A percentile compares a stretch with the other conserved stretches of the same genome.
These are phyloP conservation scores for Baryphthengus martii DNA, from an alignment of 2,113 vertebrate species.

Conservation along the genomic window DNA sequence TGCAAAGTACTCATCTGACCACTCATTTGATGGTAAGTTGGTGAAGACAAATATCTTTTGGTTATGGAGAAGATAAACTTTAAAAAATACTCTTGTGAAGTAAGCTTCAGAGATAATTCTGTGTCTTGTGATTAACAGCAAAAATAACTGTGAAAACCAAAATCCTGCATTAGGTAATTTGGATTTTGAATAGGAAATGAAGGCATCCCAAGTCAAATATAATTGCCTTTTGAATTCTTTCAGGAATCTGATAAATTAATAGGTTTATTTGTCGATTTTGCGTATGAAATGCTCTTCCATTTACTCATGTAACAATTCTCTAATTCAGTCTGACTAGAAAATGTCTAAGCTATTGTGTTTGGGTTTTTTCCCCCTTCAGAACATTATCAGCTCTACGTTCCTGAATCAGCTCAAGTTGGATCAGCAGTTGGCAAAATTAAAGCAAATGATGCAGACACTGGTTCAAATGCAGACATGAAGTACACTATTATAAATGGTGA, in stretches of 20 bases:
- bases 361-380: conserved; percentile 63
- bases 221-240: background rate
- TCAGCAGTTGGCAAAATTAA: conserved; percentile 97
- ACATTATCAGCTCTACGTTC: conserved; percentile 95
- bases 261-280: background rate
- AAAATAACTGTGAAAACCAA: background rate
- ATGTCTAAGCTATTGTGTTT: background rate
- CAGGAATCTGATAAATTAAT: background rate
- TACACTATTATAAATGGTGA: conserved; percentile 94
- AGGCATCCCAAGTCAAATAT: background rate
- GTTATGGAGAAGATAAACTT: background rate
- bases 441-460: conserved; percentile 92
- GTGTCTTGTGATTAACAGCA: background rate
- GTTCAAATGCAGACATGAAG: conserved; percentile 91
- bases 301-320: background rate
- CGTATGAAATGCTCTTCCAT: background rate
- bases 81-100: background rate
- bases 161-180: background rate
- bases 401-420: conserved; percentile 92
- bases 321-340: background rate
- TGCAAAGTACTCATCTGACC: background rate
- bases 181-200: background rate
- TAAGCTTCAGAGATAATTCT: background rate
- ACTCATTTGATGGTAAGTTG: background rate
- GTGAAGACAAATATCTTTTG: background rate